Conservation (phyloP, 1,140 invertebrate species). For the Mizuhopecten yessoensis region DNA sequence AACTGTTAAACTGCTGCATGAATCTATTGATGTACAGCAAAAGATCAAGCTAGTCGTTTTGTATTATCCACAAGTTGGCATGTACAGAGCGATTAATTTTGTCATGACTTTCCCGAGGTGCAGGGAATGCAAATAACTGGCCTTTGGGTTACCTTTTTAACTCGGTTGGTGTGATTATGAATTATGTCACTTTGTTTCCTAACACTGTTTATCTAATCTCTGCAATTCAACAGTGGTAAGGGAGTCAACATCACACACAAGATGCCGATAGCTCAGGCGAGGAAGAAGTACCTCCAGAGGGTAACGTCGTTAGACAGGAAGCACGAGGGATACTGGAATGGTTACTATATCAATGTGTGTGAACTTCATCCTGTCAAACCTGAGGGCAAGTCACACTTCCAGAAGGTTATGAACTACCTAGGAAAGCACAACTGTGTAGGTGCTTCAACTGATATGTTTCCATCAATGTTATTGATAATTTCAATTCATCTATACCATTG, state of each 20-base stretch:
- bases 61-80: no score
- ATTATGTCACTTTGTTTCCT: no score
- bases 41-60: no score
- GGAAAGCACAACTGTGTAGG: conserved; percentile 69
- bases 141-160: no score
- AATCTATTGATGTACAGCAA: no score
- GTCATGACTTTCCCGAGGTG: no score
- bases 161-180: no score
- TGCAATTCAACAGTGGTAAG: conserved; percentile 57
- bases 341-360: conserved; percentile 67
- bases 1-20: no score
- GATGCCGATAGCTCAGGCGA: conserved; percentile 52
- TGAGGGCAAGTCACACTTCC: conserved; percentile 63
- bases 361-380: conserved; percentile 62
- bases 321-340: conserved; percentile 61
- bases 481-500: no score
- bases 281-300: conserved; percentile 63
- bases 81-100: no score
- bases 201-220: background rate
- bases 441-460: conserved; percentile 10
- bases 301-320: conserved; percentile 57
- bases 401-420: conserved; percentile 69
- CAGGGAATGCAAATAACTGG: no score
- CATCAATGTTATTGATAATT: background rate
- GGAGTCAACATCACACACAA: conserved; percentile 66